Evolutionary conservation across 2,797 vertebrate genomes (phyloP), one percentile per base, ranked within the genome.

Genomic region (Peromyscus attwateri): DNA sequence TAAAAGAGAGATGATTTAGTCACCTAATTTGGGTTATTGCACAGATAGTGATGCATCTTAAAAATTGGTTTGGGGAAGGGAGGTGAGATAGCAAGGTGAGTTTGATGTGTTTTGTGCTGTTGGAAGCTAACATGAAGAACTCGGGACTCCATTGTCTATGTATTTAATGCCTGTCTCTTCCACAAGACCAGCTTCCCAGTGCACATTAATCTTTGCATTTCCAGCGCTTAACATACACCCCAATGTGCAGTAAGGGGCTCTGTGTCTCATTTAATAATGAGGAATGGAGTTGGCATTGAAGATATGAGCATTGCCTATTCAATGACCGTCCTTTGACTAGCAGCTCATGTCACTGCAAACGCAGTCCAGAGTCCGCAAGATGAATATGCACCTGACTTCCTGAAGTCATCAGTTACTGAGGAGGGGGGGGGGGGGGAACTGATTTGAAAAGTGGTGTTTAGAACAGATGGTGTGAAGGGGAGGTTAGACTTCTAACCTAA

Each of bases 21-120:
- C 34, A 17, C 75, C 73, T 49, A n/a, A 62, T 55, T 55, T 82
- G 46, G 60, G 37, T 79, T 77, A 68, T 80, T 62, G 37, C 76
- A 40, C 34, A 19, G 37, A 85, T 34, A 6, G 60, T 71, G 34
- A 64, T 37, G 27, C 17, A 31, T n/a, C 60, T 62, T 92, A 79
- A n/a, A 94, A 87, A 75, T 75, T 89, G 57, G 55, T 8, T 87
- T 90, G 31, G 40, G n/a, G 83, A 52, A 73, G 68, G n/a, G 52
- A 90, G 34, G 31, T 37, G 57, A 37, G 55, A 49, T 43, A 81
- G 40, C 37, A 73, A 46, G 9, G 71, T 64, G 43, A 89, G 25
- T 70, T 49, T 88, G 60, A 89, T 85, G 17, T 37, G 62, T 82
- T 73, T 81, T 57, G 13, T 49, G n/a, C 11, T 43, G 52, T 40